Evolutionary conservation across 1,140 invertebrate genomes (phyloP).

Genomic region (Oreohelix idahoensis): DNA sequence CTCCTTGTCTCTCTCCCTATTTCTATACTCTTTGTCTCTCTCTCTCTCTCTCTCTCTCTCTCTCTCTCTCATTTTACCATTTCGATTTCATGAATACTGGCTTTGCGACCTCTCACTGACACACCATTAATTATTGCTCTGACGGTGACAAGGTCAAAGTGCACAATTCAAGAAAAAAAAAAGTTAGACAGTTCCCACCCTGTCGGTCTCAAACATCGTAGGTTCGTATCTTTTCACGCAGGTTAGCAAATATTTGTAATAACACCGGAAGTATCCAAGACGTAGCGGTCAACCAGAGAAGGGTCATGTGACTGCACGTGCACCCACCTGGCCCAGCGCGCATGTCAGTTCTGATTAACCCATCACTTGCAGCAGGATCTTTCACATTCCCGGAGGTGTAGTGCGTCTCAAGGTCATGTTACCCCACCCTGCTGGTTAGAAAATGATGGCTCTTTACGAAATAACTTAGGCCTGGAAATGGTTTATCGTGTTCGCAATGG

Average conservation of each 20-base stretch:
- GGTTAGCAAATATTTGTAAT: not conserved
- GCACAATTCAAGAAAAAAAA: no score
- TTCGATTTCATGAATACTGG: no score
- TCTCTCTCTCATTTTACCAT: no score
- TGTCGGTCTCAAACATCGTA: not conserved
- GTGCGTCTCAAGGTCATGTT: not conserved
- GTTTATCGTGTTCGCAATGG: not conserved
- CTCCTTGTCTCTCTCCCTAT: no score
- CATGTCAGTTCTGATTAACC: slow-evolving; percentile 12
- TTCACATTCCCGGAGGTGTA: not conserved
- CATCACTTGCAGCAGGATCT: not conserved
- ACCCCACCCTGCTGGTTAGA: not conserved
- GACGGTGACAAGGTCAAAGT: no score
- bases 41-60: no score
- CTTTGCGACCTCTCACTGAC: not conserved
- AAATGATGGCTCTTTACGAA: not conserved
- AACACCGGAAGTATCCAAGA: not conserved
- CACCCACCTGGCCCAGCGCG: not conserved
- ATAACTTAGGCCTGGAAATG: not conserved
- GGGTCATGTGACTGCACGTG: not conserved
- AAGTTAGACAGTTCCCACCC: not conserved
- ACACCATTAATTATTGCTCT: not conserved
- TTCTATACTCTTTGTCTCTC: no score
- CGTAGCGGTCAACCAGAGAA: not conserved
- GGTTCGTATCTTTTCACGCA: not conserved